Evolutionary conservation across 2,113 vertebrate genomes (phyloP), one percentile per base, ranked within the genome.

Genomic region (Echinops telfairi): DNA sequence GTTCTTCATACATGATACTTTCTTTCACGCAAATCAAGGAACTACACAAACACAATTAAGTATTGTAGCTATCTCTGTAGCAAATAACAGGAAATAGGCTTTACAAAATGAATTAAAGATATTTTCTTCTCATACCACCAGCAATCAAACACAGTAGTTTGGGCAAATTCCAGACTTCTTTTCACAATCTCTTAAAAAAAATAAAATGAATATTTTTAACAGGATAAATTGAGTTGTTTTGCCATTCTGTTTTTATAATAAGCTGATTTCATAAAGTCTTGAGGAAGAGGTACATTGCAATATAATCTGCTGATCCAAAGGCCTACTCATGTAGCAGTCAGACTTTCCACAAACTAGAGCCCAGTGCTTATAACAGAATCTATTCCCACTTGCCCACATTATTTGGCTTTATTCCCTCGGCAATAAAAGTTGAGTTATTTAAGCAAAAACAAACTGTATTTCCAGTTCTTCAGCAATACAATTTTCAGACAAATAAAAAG

Each of bases 21-120:
- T 95, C 96, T 97, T 96, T 98, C 96, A 98, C 97, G 96, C 96
- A 98, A 97, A 98, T 98, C 97, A 97, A 97, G 96, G 94, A 95
- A 97, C 96, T 94, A 97, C 91, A 98, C 86, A 96, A 97, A 97
- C 96, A 97, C 97, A 98, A 98, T 98, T 97, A 97, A 95, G 97
- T 94, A 90, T 97, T 96, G 94, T 97, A 97, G 97, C 91, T 97
- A 97, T 95, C 85, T 96, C 92, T 68, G 81, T 60, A 95, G 83
- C 95, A 97, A 97, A 95, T 86, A 97, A 96, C 79, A 85, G 91
- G 92, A 97, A 97, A 97, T 96, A 93, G 62, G 19, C 91, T 98
- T 91, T 86, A 91, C 68, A 95, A 97, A 97, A 96, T 90, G 93
- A 95, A 97, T 97, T 94, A 95, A 76, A 95, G 62, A 96, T 83